Percentiles rank a stretch among this genome's conserved stretches.
phyloP scores from a whole-genome alignment of 1,140 invertebrate genomes.

The Drosophila subobscura region DNA sequence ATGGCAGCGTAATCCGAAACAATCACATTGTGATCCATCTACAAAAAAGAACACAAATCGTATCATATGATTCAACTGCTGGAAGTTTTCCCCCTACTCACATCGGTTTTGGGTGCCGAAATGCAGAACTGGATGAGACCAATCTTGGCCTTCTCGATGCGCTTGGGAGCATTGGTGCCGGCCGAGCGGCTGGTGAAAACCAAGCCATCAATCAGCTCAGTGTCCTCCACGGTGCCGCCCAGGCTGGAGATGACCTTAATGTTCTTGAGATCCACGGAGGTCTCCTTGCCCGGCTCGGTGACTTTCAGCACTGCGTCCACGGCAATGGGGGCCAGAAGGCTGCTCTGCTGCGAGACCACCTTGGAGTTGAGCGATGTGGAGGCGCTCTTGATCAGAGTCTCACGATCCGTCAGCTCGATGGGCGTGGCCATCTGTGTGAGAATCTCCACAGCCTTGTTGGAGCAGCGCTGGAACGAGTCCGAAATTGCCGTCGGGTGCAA shows the following conservation, averaged over 20 bases:
- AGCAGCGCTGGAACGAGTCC: conserved; percentile 97
- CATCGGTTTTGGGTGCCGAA: conserved; percentile 99
- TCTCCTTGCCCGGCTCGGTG: conserved; percentile 86
- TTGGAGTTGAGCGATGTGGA: conserved; percentile 99
- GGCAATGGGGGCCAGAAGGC: conserved; percentile 96
- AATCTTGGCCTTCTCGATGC: conserved; percentile 99
- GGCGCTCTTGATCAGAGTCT: conserved; percentile 95
- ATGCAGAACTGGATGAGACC: conserved; percentile 99
- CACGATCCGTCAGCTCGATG: conserved; percentile 94
- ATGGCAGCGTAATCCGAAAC: conserved; percentile 99
- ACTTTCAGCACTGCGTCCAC: conserved; percentile 98
- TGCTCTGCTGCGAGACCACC: conserved; percentile 99
- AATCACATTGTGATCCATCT: conserved; percentile 99
- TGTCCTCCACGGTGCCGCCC: conserved; percentile 99
- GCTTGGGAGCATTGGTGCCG: conserved; percentile 95
- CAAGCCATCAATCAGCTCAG: conserved; percentile 97
- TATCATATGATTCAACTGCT: not conserved
- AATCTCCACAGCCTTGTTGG: conserved; percentile 93
- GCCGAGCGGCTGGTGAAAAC: conserved; percentile 96
- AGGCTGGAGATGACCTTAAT: conserved; percentile 98
- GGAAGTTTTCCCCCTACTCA: conserved; percentile 84
- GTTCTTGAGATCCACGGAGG: conserved; percentile 89
- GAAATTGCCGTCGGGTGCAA: conserved; percentile 99
- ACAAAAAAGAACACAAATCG: conserved; percentile 5
- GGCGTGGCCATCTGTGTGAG: conserved; percentile 93